Evolutionary conservation across 2,797 vertebrate species (phyloP).

Genomic region (Glossophaga mutica): DNA sequence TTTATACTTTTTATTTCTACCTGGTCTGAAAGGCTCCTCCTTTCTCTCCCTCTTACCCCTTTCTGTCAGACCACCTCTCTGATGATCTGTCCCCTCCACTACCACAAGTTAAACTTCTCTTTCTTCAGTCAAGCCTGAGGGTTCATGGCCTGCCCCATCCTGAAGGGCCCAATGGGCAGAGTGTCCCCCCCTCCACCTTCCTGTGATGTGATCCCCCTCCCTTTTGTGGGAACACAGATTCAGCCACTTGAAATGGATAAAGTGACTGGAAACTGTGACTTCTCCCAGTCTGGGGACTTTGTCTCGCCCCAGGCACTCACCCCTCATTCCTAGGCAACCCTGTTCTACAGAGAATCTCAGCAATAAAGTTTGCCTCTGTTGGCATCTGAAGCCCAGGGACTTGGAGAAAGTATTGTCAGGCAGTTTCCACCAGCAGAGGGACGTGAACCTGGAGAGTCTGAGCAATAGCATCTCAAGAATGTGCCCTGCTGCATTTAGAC

Average conservation of each 20-base stretch:
- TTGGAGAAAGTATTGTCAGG: neutral
- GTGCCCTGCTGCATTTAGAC: neutral
- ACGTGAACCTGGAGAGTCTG: neutral
- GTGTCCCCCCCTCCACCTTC: neutral
- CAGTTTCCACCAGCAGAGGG: conserved; percentile 44
- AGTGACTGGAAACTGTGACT: neutral
- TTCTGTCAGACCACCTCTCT: neutral
- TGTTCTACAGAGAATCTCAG: neutral
- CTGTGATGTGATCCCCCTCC: neutral
- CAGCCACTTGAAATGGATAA: neutral
- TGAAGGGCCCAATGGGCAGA: neutral
- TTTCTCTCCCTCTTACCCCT: neutral
- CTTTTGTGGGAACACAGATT: neutral
- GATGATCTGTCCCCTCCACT: neutral
- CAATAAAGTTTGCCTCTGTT: neutral
- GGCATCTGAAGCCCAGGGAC: neutral
- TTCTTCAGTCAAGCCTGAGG: neutral
- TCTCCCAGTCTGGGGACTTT: neutral
- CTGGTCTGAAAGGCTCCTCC: neutral
- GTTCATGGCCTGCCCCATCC: neutral
- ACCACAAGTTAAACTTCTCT: neutral
- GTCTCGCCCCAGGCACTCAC: neutral
- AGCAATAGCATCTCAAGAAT: conserved; percentile 21
- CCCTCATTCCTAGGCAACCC: neutral
- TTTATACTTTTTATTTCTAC: neutral